Conservation (phyloP, 2,888 invertebrate species). For the Drosophila mettleri region DNA sequence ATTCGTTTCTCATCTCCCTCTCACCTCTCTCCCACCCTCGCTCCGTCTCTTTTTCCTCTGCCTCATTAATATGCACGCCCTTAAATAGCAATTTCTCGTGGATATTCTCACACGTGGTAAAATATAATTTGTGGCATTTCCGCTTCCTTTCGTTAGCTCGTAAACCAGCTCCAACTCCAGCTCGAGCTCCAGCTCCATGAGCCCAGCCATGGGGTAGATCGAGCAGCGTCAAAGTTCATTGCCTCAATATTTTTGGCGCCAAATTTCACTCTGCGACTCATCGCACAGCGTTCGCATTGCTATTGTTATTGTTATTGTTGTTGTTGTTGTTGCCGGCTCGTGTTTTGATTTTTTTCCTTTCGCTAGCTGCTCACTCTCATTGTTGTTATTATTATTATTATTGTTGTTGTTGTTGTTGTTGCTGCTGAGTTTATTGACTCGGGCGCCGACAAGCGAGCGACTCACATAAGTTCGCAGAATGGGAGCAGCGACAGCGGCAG, state of each 20-base stretch:
- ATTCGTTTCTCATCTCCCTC: too few species aligned
- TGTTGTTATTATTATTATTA: slow-evolving; percentile 10
- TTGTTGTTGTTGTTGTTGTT: slow-evolving; percentile 10
- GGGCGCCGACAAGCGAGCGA: slow-evolving; percentile 41
- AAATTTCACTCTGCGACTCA: slow-evolving; percentile 45
- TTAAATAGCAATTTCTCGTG: not conserved
- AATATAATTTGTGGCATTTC: not conserved
- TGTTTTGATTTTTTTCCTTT: slow-evolving; percentile 49
- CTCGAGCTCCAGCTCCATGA: not conserved
- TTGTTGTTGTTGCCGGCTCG: slow-evolving; percentile 46
- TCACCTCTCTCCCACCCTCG: too few species aligned
- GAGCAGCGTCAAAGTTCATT: slow-evolving; percentile 46
- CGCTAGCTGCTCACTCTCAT: slow-evolving; percentile 34
- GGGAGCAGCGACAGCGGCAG: slow-evolving; percentile 19
- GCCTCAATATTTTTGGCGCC: slow-evolving; percentile 52
- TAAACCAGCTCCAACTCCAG: not conserved
- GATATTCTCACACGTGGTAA: not conserved
- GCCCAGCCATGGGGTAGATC: slow-evolving; percentile 23
- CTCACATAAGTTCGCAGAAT: slow-evolving; percentile 8
- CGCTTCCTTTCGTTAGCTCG: not conserved
- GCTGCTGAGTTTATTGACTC: slow-evolving; percentile 62
- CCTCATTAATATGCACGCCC: not conserved
- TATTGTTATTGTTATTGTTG: slow-evolving; percentile 33
- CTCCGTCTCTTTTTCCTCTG: not conserved
- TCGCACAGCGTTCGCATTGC: slow-evolving; percentile 21